Evolutionary conservation across 2,888 invertebrate species (phyloP).

Genomic region (Thalpophila matura): DNA sequence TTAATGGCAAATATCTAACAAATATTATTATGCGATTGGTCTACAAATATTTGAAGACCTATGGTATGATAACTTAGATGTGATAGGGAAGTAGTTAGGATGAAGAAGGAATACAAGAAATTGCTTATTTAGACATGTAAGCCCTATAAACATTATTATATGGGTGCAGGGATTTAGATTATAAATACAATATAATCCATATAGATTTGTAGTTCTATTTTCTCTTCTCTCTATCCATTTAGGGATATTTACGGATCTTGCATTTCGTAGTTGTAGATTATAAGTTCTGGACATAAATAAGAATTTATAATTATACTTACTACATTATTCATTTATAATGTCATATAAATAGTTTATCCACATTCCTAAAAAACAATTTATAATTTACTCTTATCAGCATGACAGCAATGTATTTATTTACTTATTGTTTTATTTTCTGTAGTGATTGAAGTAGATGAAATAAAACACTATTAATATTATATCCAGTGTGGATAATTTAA

Average conservation of each 20-base stretch:
- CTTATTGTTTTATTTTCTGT: constrained; percentile 4
- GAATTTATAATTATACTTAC: background rate
- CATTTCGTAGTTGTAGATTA: constrained; percentile 21
- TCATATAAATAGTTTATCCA: constrained; percentile 3
- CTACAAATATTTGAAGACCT: constrained; percentile 8
- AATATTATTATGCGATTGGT: constrained; percentile 22
- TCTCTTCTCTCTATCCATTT: constrained; percentile 39
- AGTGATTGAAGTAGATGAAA: background rate
- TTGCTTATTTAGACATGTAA: constrained; percentile 19
- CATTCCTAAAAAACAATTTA: constrained; percentile 27
- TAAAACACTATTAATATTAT: constrained; percentile 5
- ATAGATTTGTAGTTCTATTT: constrained; percentile 27
- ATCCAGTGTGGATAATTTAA: constrained; percentile 41
- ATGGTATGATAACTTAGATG: constrained; percentile 14
- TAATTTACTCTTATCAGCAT: background rate
- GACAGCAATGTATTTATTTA: constrained; percentile 6
- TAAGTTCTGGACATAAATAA: constrained; percentile 3
- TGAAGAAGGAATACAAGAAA: constrained; percentile 13
- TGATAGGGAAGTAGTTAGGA: constrained; percentile 30
- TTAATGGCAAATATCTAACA: constrained; percentile 14
- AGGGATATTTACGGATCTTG: constrained; percentile 27
- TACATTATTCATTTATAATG: constrained; percentile 4
- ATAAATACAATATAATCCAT: constrained; percentile 23
- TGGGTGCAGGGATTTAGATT: constrained; percentile 41
- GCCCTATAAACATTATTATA: constrained; percentile 24